Conservation (phyloP, 53 echinoderm and acorn worm genomes). For the Holothuria scabra region DNA sequence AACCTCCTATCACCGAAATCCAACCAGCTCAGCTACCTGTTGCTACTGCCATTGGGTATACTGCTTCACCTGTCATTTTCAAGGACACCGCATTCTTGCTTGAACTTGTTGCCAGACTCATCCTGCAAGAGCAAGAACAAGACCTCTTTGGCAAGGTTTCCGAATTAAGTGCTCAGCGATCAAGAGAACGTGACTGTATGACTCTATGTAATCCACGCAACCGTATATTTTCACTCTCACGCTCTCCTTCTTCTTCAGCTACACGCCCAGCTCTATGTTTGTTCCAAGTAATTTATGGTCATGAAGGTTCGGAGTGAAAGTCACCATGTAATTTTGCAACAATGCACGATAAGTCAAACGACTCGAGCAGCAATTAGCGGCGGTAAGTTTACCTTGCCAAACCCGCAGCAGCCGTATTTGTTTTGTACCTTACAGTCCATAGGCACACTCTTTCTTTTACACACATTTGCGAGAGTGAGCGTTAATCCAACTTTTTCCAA, state of each 20-base stretch:
- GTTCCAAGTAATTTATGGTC: constrained; percentile 23
- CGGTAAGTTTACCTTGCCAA: constrained; percentile 13
- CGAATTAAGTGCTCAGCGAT: too few species aligned
- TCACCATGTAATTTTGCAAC: too few species aligned
- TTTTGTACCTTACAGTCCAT: constrained; percentile 21
- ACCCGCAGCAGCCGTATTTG: constrained; percentile 16
- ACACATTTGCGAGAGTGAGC: constrained; percentile 59
- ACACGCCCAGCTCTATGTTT: constrained; percentile 8
- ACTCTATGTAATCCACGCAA: too few species aligned
- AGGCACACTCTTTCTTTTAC: constrained; percentile 42
- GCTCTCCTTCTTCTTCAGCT: too few species aligned
- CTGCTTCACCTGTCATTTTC: background rate
- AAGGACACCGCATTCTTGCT: background rate
- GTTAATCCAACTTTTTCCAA: constrained; percentile 12
- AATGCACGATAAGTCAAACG: too few species aligned
- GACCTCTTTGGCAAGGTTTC: background rate
- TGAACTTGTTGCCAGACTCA: constrained; percentile 19
- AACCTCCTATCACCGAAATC: background rate
- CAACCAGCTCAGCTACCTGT: background rate
- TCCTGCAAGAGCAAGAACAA: background rate
- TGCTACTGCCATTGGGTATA: background rate
- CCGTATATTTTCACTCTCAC: too few species aligned
- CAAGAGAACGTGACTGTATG: too few species aligned
- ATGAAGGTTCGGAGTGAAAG: too few species aligned
- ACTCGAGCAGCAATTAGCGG: constrained; percentile 35